Base-by-base conservation (phyloP, 53 echinoderm and acorn worm genomes). In the Echinarachnius parma region DNA sequence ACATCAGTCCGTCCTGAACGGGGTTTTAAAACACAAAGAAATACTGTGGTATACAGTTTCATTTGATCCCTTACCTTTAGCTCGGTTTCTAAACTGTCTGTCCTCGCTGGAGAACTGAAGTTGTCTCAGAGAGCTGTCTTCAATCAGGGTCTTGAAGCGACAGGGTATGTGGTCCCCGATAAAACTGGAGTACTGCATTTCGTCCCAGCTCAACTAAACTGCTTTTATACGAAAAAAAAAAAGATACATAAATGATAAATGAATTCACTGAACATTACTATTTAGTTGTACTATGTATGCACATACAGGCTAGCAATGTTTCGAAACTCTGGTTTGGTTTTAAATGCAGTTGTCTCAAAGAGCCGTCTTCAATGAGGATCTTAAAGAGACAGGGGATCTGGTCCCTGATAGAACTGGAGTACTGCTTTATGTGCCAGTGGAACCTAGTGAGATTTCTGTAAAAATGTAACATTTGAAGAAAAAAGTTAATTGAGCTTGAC, bases 151-250 rank as follows among this genome's bases (percentile, higher is more conserved):
- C 54, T 69, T 69, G 53, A 53, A 69, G 3, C 54, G 54, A 53
- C 70, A 69, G 1, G 70, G 70, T 20, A 53, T 34, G 26, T 69
- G 70, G 24, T 69, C 70, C 15, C 70, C 36, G 26, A 69, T 69
- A 32, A 69, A 69, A 16, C 54, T 69, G 0, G 70, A 69, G 34
- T 69, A 69, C 53, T 69, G 70, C 70, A 69, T 69, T 21, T 9
- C 36, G n/a, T n/a, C n/a, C n/a, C 42, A n/a, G n/a, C n/a, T n/a
- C n/a, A n/a, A n/a, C n/a, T n/a, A n/a, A n/a, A n/a, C n/a, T n/a
- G n/a, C n/a, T n/a, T n/a, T n/a, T n/a, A n/a, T n/a, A n/a, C n/a
- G n/a, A n/a, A n/a, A n/a, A n/a, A n/a, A n/a, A n/a, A n/a, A n/a
- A n/a, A n/a, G n/a, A n/a, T n/a, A n/a, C n/a, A n/a, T n/a, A n/a